A percentile compares a stretch with the other conserved stretches of the same genome.
These are phyloP conservation scores for Phymorhynchus buccinoides DNA, from an alignment of 1,140 invertebrate genomes.

Conservation along the genomic window DNA sequence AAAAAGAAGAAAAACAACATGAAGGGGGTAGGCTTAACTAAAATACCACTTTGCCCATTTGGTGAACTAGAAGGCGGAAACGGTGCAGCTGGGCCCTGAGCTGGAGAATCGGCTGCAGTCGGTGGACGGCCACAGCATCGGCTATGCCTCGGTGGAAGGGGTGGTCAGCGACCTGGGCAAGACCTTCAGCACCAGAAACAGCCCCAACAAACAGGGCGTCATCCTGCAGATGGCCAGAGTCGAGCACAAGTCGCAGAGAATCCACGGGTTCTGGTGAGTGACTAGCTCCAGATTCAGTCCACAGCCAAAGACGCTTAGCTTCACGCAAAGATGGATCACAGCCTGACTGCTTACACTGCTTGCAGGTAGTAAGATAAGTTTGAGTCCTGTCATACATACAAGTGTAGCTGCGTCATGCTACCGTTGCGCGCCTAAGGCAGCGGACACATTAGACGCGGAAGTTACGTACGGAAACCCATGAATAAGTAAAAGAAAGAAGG, in stretches of 20 bases:
- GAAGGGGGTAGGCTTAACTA: too few relatives aligned
- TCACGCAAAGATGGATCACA: too few relatives aligned
- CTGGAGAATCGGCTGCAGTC: slow-evolving; percentile 51
- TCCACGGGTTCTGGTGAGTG: slow-evolving; percentile 64
- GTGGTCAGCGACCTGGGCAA: slow-evolving; percentile 48
- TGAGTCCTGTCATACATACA: too few relatives aligned
- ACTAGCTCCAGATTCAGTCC: too few relatives aligned
- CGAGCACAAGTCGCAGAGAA: slow-evolving; percentile 66
- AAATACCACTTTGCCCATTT: background rate
- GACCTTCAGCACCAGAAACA: slow-evolving; percentile 44
- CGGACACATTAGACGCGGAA: too few relatives aligned
- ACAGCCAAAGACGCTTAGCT: background rate
- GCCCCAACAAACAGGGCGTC: slow-evolving; percentile 54
- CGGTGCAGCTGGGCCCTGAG: slow-evolving; percentile 47
- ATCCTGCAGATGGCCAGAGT: slow-evolving; percentile 53
- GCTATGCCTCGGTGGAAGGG: slow-evolving; percentile 65
- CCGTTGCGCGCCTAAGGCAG: background rate
- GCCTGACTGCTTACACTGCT: too few relatives aligned
- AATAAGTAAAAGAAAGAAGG: too few relatives aligned
- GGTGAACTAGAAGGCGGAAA: slow-evolving; percentile 48
- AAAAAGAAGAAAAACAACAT: too few relatives aligned
- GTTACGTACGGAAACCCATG: too few relatives aligned
- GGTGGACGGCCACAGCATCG: slow-evolving; percentile 46
- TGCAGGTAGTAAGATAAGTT: too few relatives aligned
- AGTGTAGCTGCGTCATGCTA: background rate